These are phyloP conservation scores for Amiota minor DNA, from an alignment of 2,888 invertebrate species.

Conservation along the genomic window DNA sequence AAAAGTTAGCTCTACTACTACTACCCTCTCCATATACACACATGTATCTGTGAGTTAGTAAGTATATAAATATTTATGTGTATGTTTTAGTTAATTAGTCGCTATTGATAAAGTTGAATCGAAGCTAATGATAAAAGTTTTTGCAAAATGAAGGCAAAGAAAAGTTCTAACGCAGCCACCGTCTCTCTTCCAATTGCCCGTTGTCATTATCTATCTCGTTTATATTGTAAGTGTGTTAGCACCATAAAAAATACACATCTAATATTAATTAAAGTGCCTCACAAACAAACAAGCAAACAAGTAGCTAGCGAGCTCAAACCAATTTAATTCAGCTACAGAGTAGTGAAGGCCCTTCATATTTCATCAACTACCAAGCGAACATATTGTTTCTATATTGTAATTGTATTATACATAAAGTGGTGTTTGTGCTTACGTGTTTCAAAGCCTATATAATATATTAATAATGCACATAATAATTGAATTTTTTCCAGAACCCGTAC, in stretches of 20 bases:
- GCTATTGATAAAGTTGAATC: slow-evolving; percentile 58
- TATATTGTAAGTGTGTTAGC: slow-evolving; percentile 14
- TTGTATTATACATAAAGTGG: slow-evolving; percentile 52
- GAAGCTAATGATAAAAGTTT: slow-evolving; percentile 48
- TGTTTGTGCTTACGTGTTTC: slow-evolving; percentile 26
- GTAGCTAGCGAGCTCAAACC: slow-evolving; percentile 12
- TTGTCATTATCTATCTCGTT: slow-evolving; percentile 19
- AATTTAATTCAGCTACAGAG: no score
- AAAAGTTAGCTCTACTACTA: not conserved
- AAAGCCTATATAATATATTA: slow-evolving; percentile 16
- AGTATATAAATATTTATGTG: not conserved
- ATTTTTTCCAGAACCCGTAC: slow-evolving; percentile 25
- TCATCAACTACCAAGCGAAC: slow-evolving; percentile 26
- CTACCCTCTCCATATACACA: not conserved
- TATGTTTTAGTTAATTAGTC: slow-evolving; percentile 56
- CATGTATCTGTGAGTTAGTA: not conserved
- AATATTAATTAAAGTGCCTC: slow-evolving; percentile 62
- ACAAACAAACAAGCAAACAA: slow-evolving; percentile 43
- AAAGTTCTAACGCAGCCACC: slow-evolving; percentile 3
- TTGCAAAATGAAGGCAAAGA: not conserved
- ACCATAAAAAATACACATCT: slow-evolving; percentile 32
- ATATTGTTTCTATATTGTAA: slow-evolving; percentile 46
- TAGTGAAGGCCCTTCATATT: no score
- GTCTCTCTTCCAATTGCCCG: no score
- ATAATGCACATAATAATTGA: slow-evolving; percentile 51